These are phyloP conservation scores for Zygothrica quintamaculata DNA, from an alignment of 2,888 invertebrate genomes.

Conservation along the genomic window DNA sequence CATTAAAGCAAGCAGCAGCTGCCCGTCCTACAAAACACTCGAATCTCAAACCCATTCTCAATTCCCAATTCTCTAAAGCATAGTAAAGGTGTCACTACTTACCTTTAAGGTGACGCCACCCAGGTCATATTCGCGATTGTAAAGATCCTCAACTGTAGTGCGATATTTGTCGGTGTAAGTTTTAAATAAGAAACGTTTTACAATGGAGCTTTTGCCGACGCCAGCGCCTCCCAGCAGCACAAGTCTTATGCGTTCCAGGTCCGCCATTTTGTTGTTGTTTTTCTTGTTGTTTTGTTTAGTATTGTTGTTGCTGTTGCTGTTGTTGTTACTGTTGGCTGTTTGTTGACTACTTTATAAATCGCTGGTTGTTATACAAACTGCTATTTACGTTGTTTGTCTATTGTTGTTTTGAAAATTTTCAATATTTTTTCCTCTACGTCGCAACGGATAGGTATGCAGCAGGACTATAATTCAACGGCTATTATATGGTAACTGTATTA, in stretches of 20 bases:
- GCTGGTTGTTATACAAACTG: conserved; percentile 30
- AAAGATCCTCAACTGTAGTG: conserved; percentile 94
- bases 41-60: too few relatives aligned
- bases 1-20: conserved; percentile 10
- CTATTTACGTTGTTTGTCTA: conserved; percentile 23
- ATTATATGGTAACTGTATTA: conserved; percentile 31
- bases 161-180: conserved; percentile 92
- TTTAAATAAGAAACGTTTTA: conserved; percentile 91
- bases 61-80: too few relatives aligned
- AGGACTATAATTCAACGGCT: conserved; percentile 29
- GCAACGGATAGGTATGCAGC: neutral
- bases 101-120: conserved; percentile 91
- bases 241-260: conserved; percentile 91
- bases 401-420: conserved; percentile 32
- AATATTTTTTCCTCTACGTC: conserved; percentile 17
- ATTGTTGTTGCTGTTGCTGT: conserved; percentile 14
- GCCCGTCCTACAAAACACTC: too few relatives aligned
- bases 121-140: conserved; percentile 92
- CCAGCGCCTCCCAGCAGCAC: conserved; percentile 93
- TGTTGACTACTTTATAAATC: conserved; percentile 45
- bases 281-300: conserved; percentile 20
- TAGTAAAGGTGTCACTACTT: conserved; percentile 54
- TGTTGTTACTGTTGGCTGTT: conserved; percentile 4
- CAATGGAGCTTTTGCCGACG: conserved; percentile 94
- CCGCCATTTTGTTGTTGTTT: conserved; percentile 86